Evolutionary conservation across 2,888 invertebrate genomes (phyloP), one percentile per base, ranked within the genome.

Genomic region (Drosophila lacicola): DNA sequence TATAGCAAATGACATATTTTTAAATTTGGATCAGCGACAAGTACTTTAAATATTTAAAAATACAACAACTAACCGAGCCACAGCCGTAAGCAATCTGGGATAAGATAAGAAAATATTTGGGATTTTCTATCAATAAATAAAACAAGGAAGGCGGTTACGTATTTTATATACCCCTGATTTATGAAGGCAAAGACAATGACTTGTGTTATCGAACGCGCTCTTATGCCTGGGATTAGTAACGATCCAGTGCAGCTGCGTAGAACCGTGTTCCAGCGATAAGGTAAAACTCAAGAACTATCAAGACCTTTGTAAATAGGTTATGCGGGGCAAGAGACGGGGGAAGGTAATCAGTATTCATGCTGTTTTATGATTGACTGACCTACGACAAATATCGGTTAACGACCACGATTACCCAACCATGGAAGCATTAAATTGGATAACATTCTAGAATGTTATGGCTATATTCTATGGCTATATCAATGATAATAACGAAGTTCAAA

Each of bases 41-140:
- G 29, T 19, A 56, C 36, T 56, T 14, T 11, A 60, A 44, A 41
- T 47, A 64, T 56, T 58, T 56, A 55, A 49, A 68, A 75, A 71
- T 56, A 39, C 10, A 13, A 42, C 6, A 41, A 29, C 42, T 29
- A 33, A 8, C 3, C 25, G 39, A 19, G 6, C 10, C 17, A 33
- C 8, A 11, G 10, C 19, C 44, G 44, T 63, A 17, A 46, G 34
- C 50, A 53, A 41, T 67, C 33, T 11, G 14, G 67, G 81, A 74
- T 83, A 63, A 83, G 82, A 83, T 82, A 81, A 63, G 8, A 19
- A 21, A 62, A 67, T 58, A 56, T 54, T 65, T 57, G 2, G 60
- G 68, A 47, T 69, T 82, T 81, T 63, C 62, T 69, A 71, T 47
- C 77, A 70, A 77, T 79, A 79, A 79, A 82, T 78, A 62, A 54